These are phyloP conservation scores for Brienomyrus longianalis DNA, from an alignment of 2,113 vertebrate genomes.

Conservation along the genomic window DNA sequence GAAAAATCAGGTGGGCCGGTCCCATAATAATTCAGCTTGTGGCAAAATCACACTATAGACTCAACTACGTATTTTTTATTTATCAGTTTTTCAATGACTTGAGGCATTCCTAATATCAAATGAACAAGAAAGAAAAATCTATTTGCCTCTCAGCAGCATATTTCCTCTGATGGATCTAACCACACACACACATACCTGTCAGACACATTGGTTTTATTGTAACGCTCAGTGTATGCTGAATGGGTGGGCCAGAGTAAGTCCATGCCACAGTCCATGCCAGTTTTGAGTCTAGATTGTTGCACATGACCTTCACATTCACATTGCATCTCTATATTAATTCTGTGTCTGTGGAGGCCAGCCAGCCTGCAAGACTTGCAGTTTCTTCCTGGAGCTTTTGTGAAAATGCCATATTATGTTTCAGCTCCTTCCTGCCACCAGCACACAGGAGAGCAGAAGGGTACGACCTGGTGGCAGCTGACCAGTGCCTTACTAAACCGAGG, in stretches of 20 bases:
- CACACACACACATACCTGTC: background rate
- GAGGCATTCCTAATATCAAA: background rate
- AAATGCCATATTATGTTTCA: slow-evolving; percentile 91
- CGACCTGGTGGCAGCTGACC: background rate
- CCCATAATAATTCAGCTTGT: background rate
- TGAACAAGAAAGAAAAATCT: background rate
- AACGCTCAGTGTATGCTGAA: background rate
- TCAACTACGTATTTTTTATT: background rate
- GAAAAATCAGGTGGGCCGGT: background rate
- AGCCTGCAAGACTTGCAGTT: slow-evolving; percentile 82
- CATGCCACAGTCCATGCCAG: slow-evolving; percentile 87
- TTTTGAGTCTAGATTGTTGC: slow-evolving; percentile 80
- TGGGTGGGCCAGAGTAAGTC: background rate
- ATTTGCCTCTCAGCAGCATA: background rate
- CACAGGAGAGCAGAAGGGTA: background rate
- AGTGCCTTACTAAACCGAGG: background rate
- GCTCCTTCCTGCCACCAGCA: slow-evolving; percentile 85
- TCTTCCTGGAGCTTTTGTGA: slow-evolving; percentile 87
- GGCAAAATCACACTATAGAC: background rate
- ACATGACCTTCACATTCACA: slow-evolving; percentile 84
- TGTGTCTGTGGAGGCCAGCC: slow-evolving; percentile 80
- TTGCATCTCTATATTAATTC: slow-evolving; percentile 85
- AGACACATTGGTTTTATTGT: background rate
- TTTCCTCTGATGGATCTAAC: background rate
- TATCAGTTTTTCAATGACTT: background rate